Evolutionary conservation across 2,797 vertebrate genomes (phyloP).

Genomic region (Manis pentadactyla): DNA sequence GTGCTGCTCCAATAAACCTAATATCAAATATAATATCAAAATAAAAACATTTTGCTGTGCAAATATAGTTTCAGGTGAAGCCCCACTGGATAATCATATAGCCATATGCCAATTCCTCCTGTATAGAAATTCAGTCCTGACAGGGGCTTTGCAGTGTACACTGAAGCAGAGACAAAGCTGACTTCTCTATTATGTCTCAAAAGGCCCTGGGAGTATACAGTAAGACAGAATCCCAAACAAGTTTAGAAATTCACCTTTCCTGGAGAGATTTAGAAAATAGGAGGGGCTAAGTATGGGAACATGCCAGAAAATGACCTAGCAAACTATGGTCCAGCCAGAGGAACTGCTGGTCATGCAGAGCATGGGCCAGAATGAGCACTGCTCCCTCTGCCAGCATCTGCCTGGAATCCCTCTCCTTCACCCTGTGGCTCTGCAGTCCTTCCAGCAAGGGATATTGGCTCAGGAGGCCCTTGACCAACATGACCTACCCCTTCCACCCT

Average conservation of each 20-base stretch:
- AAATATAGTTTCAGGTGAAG: background rate
- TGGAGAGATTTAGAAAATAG: background rate
- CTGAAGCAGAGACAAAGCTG: background rate
- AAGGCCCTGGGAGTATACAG: background rate
- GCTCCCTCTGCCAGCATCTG: background rate
- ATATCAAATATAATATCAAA: background rate
- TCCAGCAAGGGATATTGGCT: background rate
- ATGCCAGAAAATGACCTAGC: background rate
- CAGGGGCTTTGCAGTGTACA: background rate
- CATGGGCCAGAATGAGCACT: fast-evolving
- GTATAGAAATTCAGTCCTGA: background rate
- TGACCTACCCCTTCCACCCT: background rate
- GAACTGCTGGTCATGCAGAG: background rate
- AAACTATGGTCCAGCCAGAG: background rate
- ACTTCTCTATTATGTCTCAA: background rate
- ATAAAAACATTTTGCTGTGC: background rate
- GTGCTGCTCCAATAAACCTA: background rate
- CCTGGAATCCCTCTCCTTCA: background rate
- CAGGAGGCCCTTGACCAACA: background rate
- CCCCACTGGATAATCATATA: background rate
- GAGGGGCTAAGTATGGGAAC: background rate
- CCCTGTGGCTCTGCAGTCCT: background rate
- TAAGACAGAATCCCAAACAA: background rate
- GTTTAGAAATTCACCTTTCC: background rate
- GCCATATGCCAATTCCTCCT: background rate